These are phyloP conservation scores for Rhincodon typus DNA, from an alignment of 2,797 vertebrate species.

Conservation along the genomic window DNA sequence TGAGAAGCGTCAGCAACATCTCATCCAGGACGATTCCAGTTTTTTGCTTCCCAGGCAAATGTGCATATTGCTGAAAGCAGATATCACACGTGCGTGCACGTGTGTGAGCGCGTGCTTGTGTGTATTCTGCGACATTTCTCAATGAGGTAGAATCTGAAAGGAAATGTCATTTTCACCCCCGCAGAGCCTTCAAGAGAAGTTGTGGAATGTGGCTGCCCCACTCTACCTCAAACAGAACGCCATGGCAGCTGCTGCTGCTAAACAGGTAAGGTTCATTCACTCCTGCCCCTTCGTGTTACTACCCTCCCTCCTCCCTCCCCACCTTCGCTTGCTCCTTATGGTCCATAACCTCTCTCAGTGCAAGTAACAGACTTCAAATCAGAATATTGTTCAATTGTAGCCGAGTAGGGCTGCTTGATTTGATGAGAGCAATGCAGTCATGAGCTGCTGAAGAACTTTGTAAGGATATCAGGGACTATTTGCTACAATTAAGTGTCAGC, in stretches of 20 bases:
- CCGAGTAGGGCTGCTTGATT: too few species aligned
- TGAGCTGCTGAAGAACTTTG: too few species aligned
- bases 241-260: slow-evolving; percentile 75
- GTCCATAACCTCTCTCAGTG: neutral
- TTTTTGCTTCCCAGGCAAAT: too few species aligned
- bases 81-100: too few species aligned
- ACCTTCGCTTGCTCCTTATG: neutral
- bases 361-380: too few species aligned
- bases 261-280: slow-evolving; percentile 62
- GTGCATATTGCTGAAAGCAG: neutral
- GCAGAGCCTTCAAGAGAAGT: slow-evolving; percentile 88
- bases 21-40: too few species aligned
- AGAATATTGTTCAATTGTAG: too few species aligned
- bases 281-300: neutral
- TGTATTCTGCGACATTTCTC: neutral
- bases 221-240: slow-evolving; percentile 88
- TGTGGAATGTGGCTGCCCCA: slow-evolving; percentile 89
- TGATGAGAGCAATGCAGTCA: too few species aligned
- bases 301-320: neutral
- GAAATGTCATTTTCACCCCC: slow-evolving; percentile 17
- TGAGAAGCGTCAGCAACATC: too few species aligned
- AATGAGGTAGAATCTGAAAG: neutral
- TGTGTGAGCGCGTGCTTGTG: neutral
- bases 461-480: too few species aligned
- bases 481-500: too few species aligned